Evolutionary conservation across 2,888 invertebrate genomes (phyloP), one percentile per base, ranked within the genome.

Genomic region (Norana najaformis): DNA sequence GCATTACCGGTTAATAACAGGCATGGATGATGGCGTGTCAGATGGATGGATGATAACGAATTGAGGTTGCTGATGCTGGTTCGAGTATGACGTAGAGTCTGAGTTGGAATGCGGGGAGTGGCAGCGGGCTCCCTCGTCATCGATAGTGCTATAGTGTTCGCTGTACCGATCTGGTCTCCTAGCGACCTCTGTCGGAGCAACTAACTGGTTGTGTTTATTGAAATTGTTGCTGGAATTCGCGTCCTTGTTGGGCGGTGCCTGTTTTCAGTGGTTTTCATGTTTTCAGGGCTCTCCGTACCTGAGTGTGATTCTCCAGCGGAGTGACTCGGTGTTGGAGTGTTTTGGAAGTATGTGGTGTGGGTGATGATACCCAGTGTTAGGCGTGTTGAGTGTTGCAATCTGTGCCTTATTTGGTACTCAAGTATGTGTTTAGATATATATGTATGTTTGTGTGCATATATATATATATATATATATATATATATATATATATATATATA

Each of bases 161-260:
- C 38, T 36, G 47, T 89, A 47, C 34, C 23, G 23, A 23, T 35
- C 5, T 0, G 36, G 37, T 85, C 85, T 36, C 30, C 35, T 35
- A 37, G 85, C 38, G 36, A 88, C 37, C 88, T 37, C 88, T 38
- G 37, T 34, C 37, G 88, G 34, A 38, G 88, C 88, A 37, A 37
- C 23, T 88, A 88, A 88, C 34, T 88, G 36, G 34, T 36, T 88
- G 88, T 1, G 36, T 88, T 36, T 88, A 37, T 88, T 88, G 88
- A 37, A n/a, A 88, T n/a, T 88, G 88, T 0, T 37, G 30, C n/a
- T 39, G 88, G 34, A 88, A 41, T 88, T 13, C n/a, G 37, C 38
- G 34, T 41, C 38, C 0, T 3, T 1, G 37, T 39, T 30, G 41
- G 69, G 69, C 69, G 69, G 69, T n/a, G 30, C 16, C 69, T 69